Percentiles rank a stretch among this genome's conserved stretches.
Conservation (phyloP, 2,113 vertebrate species). For the Empidonax alnorum region DNA sequence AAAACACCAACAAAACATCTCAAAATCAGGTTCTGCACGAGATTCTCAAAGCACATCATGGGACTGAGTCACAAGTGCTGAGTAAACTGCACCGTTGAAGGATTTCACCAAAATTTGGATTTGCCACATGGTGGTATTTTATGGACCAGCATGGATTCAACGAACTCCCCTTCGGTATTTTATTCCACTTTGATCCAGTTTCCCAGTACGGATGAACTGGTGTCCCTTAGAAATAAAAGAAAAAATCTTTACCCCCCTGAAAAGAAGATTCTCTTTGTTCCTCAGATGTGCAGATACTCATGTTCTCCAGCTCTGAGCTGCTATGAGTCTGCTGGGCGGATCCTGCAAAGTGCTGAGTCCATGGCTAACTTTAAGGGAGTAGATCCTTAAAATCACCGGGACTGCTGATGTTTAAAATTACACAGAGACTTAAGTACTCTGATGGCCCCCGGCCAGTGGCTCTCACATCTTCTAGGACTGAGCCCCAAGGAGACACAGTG, state of each 20-base stretch:
- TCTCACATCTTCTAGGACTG: not conserved
- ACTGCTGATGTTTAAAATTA: conserved; percentile 47
- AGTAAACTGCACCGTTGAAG: not conserved
- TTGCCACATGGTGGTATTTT: not conserved
- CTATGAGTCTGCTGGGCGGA: not conserved
- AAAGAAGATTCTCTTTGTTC: conserved; percentile 19
- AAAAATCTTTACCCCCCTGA: not conserved
- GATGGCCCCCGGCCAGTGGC: conserved; percentile 23
- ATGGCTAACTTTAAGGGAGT: conserved; percentile 59
- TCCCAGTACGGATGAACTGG: not conserved
- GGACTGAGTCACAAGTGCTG: not conserved
- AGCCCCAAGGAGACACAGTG: not conserved
- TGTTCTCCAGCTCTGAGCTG: conserved; percentile 7
- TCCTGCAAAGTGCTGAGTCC: conserved; percentile 51
- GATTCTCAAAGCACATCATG: not conserved
- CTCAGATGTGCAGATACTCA: not conserved
- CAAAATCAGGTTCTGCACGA: not conserved
- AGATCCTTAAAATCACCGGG: conserved; percentile 2
- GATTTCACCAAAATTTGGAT: not conserved
- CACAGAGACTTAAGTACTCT: not conserved
- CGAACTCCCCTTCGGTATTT: not conserved
- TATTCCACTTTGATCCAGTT: not conserved
- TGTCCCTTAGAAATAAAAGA: not conserved
- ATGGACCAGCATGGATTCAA: not conserved
- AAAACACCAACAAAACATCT: not conserved